Conservation (phyloP, 2,888 invertebrate species). For the Philereme vetulata region DNA sequence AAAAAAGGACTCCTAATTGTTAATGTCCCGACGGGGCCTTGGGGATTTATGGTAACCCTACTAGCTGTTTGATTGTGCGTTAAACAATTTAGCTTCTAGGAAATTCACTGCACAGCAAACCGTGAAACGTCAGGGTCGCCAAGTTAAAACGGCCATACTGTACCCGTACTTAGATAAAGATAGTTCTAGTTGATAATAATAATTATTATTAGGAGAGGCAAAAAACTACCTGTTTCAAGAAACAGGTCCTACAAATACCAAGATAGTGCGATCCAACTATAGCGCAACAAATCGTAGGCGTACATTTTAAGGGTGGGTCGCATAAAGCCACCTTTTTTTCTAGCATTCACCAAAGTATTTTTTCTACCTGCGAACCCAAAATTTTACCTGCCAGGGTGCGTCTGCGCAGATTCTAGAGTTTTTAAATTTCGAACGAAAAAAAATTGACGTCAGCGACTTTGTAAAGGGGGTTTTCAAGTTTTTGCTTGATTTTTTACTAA, state of each 20-base stretch:
- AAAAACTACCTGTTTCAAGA: not conserved
- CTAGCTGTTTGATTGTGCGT: too few relatives aligned
- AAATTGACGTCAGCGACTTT: slow-evolving; percentile 40
- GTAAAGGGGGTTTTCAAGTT: slow-evolving; percentile 59
- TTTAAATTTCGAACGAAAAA: slow-evolving; percentile 62
- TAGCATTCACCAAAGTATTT: slow-evolving; percentile 69
- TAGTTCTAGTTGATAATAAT: too few relatives aligned
- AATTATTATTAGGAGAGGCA: too few relatives aligned
- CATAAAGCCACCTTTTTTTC: slow-evolving; percentile 76
- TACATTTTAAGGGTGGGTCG: slow-evolving; percentile 72
- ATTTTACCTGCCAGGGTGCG: slow-evolving; percentile 69
- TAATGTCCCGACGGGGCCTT: too few relatives aligned
- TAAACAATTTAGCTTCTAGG: too few relatives aligned
- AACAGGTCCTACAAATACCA: slow-evolving; percentile 38
- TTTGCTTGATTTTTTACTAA: slow-evolving; percentile 73
- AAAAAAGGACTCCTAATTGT: too few relatives aligned
- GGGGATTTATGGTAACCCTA: too few relatives aligned
- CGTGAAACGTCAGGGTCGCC: too few relatives aligned
- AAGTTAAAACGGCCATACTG: too few relatives aligned
- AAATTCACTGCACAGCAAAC: too few relatives aligned
- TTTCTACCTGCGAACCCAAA: slow-evolving; percentile 81
- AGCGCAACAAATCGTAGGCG: slow-evolving; percentile 70
- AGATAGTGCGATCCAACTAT: slow-evolving; percentile 37
- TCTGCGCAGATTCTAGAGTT: slow-evolving; percentile 73
- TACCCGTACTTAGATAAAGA: too few relatives aligned